Evolutionary conservation across 2,797 vertebrate species (phyloP).

Genomic region (Tauraco hartlaubi): DNA sequence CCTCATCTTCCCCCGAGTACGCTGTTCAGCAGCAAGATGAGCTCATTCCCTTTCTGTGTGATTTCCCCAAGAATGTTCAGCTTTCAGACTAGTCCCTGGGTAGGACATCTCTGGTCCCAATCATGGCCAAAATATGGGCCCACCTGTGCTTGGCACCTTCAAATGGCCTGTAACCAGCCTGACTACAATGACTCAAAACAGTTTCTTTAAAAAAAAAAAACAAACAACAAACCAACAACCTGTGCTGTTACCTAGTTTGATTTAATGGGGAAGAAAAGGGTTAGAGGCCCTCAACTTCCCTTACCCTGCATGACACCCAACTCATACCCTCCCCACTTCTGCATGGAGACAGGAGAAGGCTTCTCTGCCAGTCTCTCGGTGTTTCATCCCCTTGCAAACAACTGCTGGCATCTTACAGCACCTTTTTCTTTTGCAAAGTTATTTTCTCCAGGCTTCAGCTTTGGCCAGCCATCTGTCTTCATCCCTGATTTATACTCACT

Average conservation of each 20-base stretch:
- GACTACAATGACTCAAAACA: neutral
- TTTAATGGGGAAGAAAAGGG: neutral
- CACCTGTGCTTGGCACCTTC: neutral
- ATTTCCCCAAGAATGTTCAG: neutral
- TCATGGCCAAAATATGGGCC: accelerated
- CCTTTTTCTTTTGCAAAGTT: neutral
- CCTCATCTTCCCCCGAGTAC: neutral
- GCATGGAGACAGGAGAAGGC: neutral
- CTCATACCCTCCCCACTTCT: neutral
- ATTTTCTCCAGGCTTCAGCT: neutral
- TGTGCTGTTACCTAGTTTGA: neutral
- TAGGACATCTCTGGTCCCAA: neutral
- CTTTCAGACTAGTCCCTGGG: neutral
- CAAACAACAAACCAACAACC: neutral
- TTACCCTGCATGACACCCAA: neutral
- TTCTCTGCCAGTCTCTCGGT: neutral
- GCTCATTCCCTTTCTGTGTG: neutral
- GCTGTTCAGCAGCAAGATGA: neutral
- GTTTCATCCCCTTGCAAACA: neutral
- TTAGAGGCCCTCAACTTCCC: neutral
- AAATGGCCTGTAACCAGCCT: neutral
- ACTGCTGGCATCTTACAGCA: neutral
- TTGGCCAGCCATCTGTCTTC: neutral
- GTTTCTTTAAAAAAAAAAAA: neutral
- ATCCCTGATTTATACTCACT: neutral